Conservation (phyloP, 2,797 vertebrate species). For the Alcedo atthis region DNA sequence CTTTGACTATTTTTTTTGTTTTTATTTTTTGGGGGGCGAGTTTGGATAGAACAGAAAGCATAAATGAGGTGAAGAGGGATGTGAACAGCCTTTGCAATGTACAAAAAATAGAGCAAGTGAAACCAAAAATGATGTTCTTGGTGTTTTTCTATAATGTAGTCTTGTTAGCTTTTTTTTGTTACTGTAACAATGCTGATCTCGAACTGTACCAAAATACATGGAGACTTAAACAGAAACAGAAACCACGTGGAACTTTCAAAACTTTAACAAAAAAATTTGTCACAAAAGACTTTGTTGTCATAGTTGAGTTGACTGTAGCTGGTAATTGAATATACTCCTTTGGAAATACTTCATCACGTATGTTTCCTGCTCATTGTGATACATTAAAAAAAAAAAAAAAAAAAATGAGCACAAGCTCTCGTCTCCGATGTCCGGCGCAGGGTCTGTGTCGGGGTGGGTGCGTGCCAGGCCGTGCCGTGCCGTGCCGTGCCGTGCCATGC, state of each 20-base stretch:
- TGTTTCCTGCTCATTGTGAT: conserved; percentile 99
- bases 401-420: conserved; percentile 86
- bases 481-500: accelerated
- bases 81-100: conserved; percentile 99
- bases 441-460: conserved; percentile 13
- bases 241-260: conserved; percentile 95
- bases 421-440: conserved; percentile 68
- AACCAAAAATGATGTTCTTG: conserved; percentile 99
- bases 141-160: conserved; percentile 99
- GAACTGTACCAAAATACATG: conserved; percentile 99
- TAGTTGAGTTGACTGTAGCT: conserved; percentile 99
- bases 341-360: conserved; percentile 99
- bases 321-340: conserved; percentile 99
- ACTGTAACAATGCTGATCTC: conserved; percentile 99
- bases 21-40: conserved; percentile 83
- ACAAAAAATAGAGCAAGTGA: conserved; percentile 99
- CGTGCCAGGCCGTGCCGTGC: accelerated
- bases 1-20: conserved; percentile 83
- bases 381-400: conserved; percentile 92
- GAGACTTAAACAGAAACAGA: conserved; percentile 93
- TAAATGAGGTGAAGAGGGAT: conserved; percentile 87
- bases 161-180: conserved; percentile 99
- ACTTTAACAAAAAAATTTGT: conserved; percentile 96
- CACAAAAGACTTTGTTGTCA: conserved; percentile 99
- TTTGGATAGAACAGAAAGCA: conserved; percentile 84